phyloP scores from a whole-genome alignment of 1,140 invertebrate species.

The Drosophila seguyi region DNA sequence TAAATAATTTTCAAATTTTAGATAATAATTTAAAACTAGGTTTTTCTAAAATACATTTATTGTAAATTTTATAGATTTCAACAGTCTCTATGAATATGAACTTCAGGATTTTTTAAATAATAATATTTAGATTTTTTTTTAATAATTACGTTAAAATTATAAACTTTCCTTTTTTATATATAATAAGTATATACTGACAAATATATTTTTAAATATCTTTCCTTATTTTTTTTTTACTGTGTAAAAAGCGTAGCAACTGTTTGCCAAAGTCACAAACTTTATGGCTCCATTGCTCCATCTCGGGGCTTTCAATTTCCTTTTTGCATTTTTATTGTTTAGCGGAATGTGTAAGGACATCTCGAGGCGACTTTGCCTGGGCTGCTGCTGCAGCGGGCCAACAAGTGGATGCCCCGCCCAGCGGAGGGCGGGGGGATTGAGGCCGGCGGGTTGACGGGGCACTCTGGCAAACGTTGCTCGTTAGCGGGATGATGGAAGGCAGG shows the following conservation, averaged over 20 bases:
- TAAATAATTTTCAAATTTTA: too few species aligned
- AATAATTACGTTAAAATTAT: too few species aligned
- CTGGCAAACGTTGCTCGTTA: slow-evolving; percentile 54
- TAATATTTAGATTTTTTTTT: too few species aligned
- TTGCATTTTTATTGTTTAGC: slow-evolving; percentile 70
- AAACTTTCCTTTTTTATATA: too few species aligned
- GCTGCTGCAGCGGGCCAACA: slow-evolving; percentile 34
- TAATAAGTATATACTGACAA: too few species aligned
- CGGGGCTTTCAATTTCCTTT: slow-evolving; percentile 68
- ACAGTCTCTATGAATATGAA: too few species aligned
- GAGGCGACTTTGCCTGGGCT: slow-evolving; percentile 26
- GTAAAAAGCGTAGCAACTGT: slow-evolving; percentile 27
- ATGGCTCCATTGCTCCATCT: slow-evolving; percentile 52
- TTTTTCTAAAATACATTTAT: too few species aligned
- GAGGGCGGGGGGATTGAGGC: not conserved
- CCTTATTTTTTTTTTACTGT: not conserved
- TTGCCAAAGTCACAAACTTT: slow-evolving; percentile 65
- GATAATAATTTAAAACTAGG: too few species aligned
- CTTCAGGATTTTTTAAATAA: too few species aligned
- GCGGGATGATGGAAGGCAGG: slow-evolving; percentile 13
- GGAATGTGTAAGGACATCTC: slow-evolving; percentile 49
- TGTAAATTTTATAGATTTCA: too few species aligned
- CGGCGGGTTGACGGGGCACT: not conserved
- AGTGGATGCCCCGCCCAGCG: slow-evolving; percentile 29
- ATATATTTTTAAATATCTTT: too few species aligned